Base-by-base conservation (phyloP, 2,797 vertebrate genomes). In the Brotula barbata region DNA sequence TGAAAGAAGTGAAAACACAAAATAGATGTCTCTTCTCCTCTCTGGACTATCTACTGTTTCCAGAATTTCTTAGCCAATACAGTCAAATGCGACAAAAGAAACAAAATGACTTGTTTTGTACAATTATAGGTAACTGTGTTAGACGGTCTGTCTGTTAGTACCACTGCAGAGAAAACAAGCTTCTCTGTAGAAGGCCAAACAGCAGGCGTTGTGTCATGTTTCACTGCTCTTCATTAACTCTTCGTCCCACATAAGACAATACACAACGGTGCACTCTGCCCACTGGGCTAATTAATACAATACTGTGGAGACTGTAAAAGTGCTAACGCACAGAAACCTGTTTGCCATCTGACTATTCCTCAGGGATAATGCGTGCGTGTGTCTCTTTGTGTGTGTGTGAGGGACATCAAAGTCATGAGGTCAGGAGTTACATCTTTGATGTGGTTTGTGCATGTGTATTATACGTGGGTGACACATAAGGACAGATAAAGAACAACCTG, bases 161-260 rank as follows among this genome's bases (percentile, higher is more conserved):
- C n/a, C n/a, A n/a, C n/a, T n/a, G n/a, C 23, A 12, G 22, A 23
- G 51, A 67, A 70, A 75, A 83, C 71, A 78, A 85, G 59, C 72
- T 81, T 84, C 78, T 80, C 79, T 84, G 73, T 87, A 46, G 81
- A 58, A 11, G 37, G 19, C 58, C 58, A 63, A 84, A 82, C 81
- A 87, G 55, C 81, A 88, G 87, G 83, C 87, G 88, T 81, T 77
- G 84, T 79, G 71, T 83, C 81, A 71, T 68, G 80, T 87, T 87
- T 85, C 79, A 75, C 64, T 62, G 64, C 55, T 46, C 77, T 65
- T 77, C 83, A 71, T 78, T 64, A 80, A 71, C 60, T 58, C 51
- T 48, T 46, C 75, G 39, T 69, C 74, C 71, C 75, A 83, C 78
- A 78, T 68, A 59, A 63, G 71, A 84, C 78, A 85, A 77, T 74